These are phyloP conservation scores for Carpatolechia fugitivella DNA, from an alignment of 2,888 invertebrate species.

Conservation along the genomic window DNA sequence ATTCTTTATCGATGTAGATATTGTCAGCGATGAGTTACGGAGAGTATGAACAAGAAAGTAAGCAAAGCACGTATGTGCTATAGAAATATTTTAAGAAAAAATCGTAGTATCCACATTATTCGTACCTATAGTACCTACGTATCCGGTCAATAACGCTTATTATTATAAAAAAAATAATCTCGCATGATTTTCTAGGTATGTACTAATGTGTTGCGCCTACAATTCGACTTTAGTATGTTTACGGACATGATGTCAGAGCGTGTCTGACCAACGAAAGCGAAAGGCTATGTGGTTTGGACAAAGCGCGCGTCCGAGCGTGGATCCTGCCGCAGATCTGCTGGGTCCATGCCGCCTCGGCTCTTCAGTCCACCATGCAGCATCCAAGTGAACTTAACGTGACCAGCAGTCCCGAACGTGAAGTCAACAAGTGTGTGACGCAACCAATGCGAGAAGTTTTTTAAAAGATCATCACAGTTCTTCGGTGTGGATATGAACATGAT, in stretches of 20 bases:
- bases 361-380: slow-evolving; percentile 1
- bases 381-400: neutral
- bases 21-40: slow-evolving; percentile 3
- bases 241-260: slow-evolving; percentile 25
- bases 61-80: neutral
- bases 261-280: slow-evolving; percentile 50
- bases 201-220: neutral
- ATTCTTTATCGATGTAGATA: slow-evolving; percentile 6
- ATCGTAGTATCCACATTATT: too few species aligned
- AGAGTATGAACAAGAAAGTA: neutral
- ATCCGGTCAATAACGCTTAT: too few species aligned
- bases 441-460: neutral
- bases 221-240: neutral
- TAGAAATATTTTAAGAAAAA: neutral
- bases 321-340: slow-evolving; percentile 52
- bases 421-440: neutral
- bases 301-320: slow-evolving; percentile 63
- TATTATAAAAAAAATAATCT: too few species aligned
- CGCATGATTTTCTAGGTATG: too few species aligned
- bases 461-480: neutral
- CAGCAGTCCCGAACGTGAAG: too few species aligned
- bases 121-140: too few species aligned
- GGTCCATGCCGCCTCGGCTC: neutral
- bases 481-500: too few species aligned
- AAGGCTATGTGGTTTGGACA: slow-evolving; percentile 62